These are phyloP conservation scores for Hycleus phaleratus DNA, from an alignment of 1,140 invertebrate species.

Conservation along the genomic window DNA sequence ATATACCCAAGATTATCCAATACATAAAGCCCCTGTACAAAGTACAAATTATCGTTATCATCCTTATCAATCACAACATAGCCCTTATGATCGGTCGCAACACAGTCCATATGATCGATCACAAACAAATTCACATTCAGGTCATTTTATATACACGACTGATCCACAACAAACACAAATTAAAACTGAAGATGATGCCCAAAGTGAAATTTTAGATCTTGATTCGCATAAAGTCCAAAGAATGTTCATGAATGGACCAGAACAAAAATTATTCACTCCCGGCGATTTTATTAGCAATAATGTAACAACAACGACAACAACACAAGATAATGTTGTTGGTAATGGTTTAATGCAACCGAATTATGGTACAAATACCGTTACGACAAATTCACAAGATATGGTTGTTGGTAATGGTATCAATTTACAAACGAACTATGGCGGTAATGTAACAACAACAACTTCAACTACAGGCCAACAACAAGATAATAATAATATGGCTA, in stretches of 20 bases:
- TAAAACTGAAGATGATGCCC: constrained; percentile 54
- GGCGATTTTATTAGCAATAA: constrained; percentile 1
- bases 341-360: background rate
- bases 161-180: constrained; percentile 39
- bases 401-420: no score
- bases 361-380: background rate
- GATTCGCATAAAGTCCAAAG: constrained; percentile 79
- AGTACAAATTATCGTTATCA: constrained; percentile 32
- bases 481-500: constrained; percentile 37
- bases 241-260: constrained; percentile 36
- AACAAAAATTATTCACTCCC: constrained; percentile 43
- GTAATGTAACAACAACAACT: background rate
- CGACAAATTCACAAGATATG: background rate
- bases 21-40: constrained; percentile 36
- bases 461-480: background rate
- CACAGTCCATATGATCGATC: constrained; percentile 55
- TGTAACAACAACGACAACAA: background rate
- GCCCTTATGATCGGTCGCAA: constrained; percentile 36
- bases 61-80: constrained; percentile 29
- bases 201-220: constrained; percentile 76
- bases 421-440: background rate
- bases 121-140: constrained; percentile 53
- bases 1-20: constrained; percentile 45
- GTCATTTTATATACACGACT: constrained; percentile 45
- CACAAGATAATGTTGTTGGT: background rate